A percentile compares a stretch with the other conserved stretches of the same genome.
These are phyloP conservation scores for Escarpia spicata DNA, from an alignment of 2,888 invertebrate genomes.

Conservation along the genomic window DNA sequence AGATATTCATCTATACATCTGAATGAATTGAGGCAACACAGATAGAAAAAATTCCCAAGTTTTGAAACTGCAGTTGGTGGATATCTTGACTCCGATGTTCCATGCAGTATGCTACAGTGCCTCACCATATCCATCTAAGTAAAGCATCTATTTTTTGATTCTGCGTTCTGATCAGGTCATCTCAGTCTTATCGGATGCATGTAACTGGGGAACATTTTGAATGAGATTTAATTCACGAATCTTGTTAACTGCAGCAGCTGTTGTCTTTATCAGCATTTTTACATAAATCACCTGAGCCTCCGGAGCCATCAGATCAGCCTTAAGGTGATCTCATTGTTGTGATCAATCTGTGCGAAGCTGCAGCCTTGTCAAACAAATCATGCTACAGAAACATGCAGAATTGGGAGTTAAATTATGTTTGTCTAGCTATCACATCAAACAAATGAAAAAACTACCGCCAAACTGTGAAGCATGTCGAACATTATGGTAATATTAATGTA, in stretches of 20 bases:
- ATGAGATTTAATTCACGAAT: neutral
- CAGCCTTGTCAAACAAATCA: neutral
- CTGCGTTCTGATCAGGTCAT: neutral
- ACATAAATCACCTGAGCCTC: neutral
- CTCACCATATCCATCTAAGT: neutral
- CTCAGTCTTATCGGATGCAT: neutral
- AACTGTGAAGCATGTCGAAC: neutral
- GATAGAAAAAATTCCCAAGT: neutral
- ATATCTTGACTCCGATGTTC: neutral
- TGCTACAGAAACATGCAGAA: neutral
- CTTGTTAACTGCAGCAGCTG: conserved; percentile 16
- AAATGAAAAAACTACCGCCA: neutral
- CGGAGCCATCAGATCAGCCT: neutral
- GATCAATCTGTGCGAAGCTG: neutral
- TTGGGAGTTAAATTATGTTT: neutral
- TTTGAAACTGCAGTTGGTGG: neutral
- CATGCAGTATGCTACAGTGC: neutral
- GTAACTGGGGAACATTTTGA: neutral
- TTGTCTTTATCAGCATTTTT: neutral
- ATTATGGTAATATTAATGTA: neutral
- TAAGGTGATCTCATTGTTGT: neutral
- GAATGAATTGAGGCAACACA: neutral
- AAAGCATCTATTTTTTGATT: neutral
- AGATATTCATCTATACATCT: neutral
- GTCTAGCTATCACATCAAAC: neutral